A percentile compares a stretch with the other conserved stretches of the same genome.
phyloP scores from a whole-genome alignment of 2,797 vertebrate genomes.

The Valencia hispanica region DNA sequence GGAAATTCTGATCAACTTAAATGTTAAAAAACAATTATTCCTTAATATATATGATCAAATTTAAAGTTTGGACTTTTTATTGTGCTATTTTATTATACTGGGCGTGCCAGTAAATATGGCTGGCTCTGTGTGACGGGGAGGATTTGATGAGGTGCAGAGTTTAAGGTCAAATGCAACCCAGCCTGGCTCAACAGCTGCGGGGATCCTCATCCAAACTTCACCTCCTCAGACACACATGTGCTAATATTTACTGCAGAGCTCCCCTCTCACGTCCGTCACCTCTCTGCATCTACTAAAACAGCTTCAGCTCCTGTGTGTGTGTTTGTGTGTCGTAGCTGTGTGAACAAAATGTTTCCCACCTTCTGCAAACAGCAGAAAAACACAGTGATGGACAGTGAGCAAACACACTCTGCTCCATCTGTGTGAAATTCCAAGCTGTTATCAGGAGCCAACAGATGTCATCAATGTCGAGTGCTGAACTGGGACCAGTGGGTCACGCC shows the following conservation, averaged over 20 bases:
- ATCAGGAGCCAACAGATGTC: slow-evolving; percentile 61
- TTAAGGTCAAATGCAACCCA: slow-evolving; percentile 11
- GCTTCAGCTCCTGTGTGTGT: slow-evolving; percentile 15
- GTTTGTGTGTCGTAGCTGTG: slow-evolving; percentile 18
- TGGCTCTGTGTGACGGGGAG: not conserved
- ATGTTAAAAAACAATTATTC: not conserved
- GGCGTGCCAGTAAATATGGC: not conserved
- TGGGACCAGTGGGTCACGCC: slow-evolving; percentile 24
- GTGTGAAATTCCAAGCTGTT: slow-evolving; percentile 59
- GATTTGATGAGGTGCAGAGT: not conserved
- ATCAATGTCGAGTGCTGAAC: slow-evolving; percentile 12
- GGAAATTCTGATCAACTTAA: not conserved
- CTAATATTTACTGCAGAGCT: slow-evolving; percentile 51
- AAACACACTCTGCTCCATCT: slow-evolving; percentile 53
- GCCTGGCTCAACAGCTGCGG: slow-evolving; percentile 6
- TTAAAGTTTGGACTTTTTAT: not conserved
- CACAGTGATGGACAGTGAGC: slow-evolving; percentile 15
- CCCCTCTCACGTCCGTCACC: slow-evolving; percentile 18
- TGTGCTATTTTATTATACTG: too few relatives aligned
- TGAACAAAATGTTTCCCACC: slow-evolving; percentile 57
- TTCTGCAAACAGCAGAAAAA: slow-evolving; percentile 67
- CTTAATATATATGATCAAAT: not conserved
- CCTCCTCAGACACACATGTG: slow-evolving; percentile 37
- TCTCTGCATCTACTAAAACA: slow-evolving; percentile 28
- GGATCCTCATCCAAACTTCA: slow-evolving; percentile 19